Base-by-base conservation (phyloP, 2,888 invertebrate genomes). In the Epirrhoe tristata region DNA sequence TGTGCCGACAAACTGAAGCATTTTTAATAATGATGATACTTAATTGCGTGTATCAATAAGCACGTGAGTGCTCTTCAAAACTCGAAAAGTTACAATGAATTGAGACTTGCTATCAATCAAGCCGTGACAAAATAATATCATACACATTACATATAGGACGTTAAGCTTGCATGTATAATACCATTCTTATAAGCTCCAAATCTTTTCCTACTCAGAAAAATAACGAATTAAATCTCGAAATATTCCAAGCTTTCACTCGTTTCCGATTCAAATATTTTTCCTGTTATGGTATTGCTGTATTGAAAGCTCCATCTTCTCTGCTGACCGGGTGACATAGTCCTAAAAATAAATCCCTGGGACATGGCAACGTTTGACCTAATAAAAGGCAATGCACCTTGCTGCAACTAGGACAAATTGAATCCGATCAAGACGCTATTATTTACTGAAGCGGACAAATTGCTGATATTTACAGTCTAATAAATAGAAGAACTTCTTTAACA, bases 311-410 rank as follows among this genome's bases (percentile, higher is more conserved):
- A 5, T 24, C 36, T 14, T 16, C 14, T 16, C 48, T 16, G 12
- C 12, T 48, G 48, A 48, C 48, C 48, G 7, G 48, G 7, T 2
- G 7, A 14, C 4, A 4, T 6, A 14, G 16, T 14, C 14, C 48
- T 14, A 16, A 48, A 6, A 48, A 48, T 48, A 48, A 14, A 16
- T 6, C 48, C 46, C 12, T n/a, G 6, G 6, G 14, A 1, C 14
- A 14, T 6, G 14, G 48, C 7, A 6, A 14, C 48, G 48, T 46
- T 46, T 48, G 48, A 48, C 48, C 48, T 16, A 48, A 2, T 16
- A 48, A 48, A 48, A 48, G 48, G 48, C 14, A 14, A 5, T 14
- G 14, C 48, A 48, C 48, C 48, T 48, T 48, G 48, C 48, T 48
- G 6, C 48, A 48, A 16, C 6, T 48, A 16, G 48, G 48, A 48